A percentile compares a stretch with the other conserved stretches of the same genome.
Evolutionary conservation across 2,797 vertebrate genomes (phyloP).

Genomic region (Ambastaia sidthimunki): DNA sequence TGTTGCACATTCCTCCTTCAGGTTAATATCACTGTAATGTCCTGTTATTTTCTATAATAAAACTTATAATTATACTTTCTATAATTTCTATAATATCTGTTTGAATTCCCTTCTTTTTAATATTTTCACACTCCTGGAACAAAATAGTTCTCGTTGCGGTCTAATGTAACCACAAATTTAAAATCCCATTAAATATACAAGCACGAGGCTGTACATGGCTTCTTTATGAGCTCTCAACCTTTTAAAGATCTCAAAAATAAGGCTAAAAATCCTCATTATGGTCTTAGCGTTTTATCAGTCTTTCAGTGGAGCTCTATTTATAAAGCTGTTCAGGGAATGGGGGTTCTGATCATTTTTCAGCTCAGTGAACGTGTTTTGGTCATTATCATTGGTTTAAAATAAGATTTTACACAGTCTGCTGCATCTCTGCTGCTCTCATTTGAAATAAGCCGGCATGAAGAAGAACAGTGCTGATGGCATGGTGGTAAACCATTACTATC

Average conservation of each 20-base stretch:
- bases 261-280: neutral
- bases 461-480: neutral
- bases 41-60: no score
- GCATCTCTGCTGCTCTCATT: constrained; percentile 20
- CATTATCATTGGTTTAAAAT: constrained; percentile 20
- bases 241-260: neutral
- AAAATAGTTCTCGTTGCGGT: no score
- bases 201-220: neutral
- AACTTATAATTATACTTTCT: no score
- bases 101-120: no score
- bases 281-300: neutral
- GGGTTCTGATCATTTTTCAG: constrained; percentile 28
- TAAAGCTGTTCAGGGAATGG: neutral
- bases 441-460: constrained; percentile 28
- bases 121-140: no score
- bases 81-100: no score
- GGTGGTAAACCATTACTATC: neutral
- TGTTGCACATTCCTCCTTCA: no score
- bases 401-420: constrained; percentile 35
- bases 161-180: no score
- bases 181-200: neutral
- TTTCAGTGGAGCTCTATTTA: constrained; percentile 7
- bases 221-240: neutral
- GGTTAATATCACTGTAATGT: no score
- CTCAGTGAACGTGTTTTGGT: constrained; percentile 27